Base-by-base conservation (phyloP, 2,113 vertebrate species). In the human region DNA sequence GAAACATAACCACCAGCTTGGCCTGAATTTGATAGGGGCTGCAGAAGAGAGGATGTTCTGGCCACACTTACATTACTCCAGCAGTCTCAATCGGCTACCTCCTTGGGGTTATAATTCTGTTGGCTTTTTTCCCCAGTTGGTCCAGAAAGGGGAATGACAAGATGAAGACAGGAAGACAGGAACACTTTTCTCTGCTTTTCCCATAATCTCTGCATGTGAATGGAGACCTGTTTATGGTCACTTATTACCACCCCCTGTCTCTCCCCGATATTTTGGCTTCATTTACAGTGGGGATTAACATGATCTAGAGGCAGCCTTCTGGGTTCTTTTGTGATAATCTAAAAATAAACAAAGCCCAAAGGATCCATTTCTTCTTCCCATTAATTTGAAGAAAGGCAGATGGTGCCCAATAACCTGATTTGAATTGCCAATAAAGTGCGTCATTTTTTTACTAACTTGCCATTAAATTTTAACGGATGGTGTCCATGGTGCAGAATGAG, bases 301-400 rank as follows among this genome's bases (percentile, higher is more conserved):
- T 80, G 57, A 75, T 83, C 72, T 70, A 89, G 25, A 97, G 59
- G 43, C 64, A 96, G 70, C 27, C 25, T 25, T 84, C 91, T 92
- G 57, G 86, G 86, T 89, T 91, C 91, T 82, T 97, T 86, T 92
- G 79, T 2, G 4, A 89, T 91, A n/a, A 84, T 96, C 90, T 96
- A 95, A 97, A 97, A 96, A 97, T 96, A 97, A 97, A 75, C 72
- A 97, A 94, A 97, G 40, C 95, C 88, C 94, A 96, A 91, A 95
- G 94, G 97, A 96, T 68, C 90, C 70, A 93, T 92, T 97, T n/a
- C 84, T 97, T 88, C 61, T 93, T 95, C 45, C 64, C 40, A 96
- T 96, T 98, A 96, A 97, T 96, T 94, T 97, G 79, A 97, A 98
- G 87, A 78, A 97, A 98, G 96, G 88, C 97, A 97, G 95, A 97